Conservation (phyloP, 1,140 invertebrate species). For the Galleria mellonella region DNA sequence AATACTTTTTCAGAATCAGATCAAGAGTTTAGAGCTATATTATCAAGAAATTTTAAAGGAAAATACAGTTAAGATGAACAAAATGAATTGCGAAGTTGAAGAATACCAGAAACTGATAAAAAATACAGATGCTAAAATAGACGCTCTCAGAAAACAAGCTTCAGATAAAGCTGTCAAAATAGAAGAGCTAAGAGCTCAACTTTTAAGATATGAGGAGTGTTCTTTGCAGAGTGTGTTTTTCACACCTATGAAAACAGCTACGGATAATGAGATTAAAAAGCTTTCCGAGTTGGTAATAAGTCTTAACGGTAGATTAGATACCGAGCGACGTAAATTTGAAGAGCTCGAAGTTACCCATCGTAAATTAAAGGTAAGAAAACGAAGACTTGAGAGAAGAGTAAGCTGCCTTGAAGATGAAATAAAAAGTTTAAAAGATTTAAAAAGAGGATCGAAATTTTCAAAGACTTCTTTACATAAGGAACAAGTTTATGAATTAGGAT, state of each 20-base stretch:
- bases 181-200: conserved; percentile 53
- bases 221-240: conserved; percentile 64
- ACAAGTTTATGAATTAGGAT: conserved; percentile 14
- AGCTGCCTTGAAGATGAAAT: conserved; percentile 40
- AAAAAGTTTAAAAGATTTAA: conserved; percentile 37
- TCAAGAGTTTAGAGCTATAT: conserved; percentile 52
- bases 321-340: conserved; percentile 54
- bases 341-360: conserved; percentile 39
- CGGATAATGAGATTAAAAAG: conserved; percentile 62
- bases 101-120: conserved; percentile 52
- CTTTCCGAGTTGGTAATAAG: conserved; percentile 47
- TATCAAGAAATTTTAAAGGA: conserved; percentile 64
- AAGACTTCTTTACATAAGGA: conserved; percentile 36
- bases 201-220: conserved; percentile 59
- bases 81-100: conserved; percentile 45
- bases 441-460: conserved; percentile 33
- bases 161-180: conserved; percentile 58
- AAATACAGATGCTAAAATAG: conserved; percentile 59
- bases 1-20: conserved; percentile 51
- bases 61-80: conserved; percentile 57
- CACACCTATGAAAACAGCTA: conserved; percentile 64
- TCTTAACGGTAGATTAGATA: conserved; percentile 43
- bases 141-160: conserved; percentile 50
- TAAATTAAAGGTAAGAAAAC: conserved; percentile 52
- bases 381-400: conserved; percentile 35